These are phyloP conservation scores for Agrotis puta DNA, from an alignment of 2,888 invertebrate genomes.

Conservation along the genomic window DNA sequence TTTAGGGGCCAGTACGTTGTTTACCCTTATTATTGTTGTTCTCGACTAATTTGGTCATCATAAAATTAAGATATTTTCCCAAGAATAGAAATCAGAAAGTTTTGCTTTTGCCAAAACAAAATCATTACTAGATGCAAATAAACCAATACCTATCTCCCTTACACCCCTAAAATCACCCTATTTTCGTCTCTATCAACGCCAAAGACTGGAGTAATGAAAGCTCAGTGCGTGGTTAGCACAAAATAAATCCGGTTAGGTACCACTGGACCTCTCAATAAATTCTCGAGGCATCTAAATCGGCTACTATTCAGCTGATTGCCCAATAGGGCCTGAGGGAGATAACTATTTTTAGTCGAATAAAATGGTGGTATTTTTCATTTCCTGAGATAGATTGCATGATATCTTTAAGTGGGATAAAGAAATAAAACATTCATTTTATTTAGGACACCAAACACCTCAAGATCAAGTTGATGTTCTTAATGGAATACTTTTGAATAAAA, in stretches of 20 bases:
- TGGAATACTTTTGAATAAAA: too few species aligned
- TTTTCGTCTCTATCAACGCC: slow-evolving; percentile 42
- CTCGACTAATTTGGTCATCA: not conserved
- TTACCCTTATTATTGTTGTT: too few species aligned
- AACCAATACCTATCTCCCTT: slow-evolving; percentile 13
- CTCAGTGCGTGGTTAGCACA: slow-evolving; percentile 74
- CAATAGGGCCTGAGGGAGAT: slow-evolving; percentile 65
- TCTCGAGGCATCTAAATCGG: slow-evolving; percentile 76
- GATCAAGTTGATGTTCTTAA: too few species aligned
- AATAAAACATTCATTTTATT: not conserved
- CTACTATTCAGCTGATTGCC: slow-evolving; percentile 75
- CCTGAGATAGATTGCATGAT: not conserved
- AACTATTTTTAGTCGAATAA: slow-evolving; percentile 65
- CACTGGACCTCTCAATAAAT: slow-evolving; percentile 75
- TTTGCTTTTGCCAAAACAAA: not conserved
- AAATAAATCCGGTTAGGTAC: slow-evolving; percentile 78
- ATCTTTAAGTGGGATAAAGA: slow-evolving; percentile 1
- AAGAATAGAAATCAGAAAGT: not conserved
- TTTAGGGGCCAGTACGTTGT: too few species aligned
- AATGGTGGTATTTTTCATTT: slow-evolving; percentile 28
- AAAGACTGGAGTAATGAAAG: slow-evolving; percentile 59
- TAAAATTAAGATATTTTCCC: not conserved
- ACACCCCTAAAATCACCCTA: slow-evolving; percentile 5
- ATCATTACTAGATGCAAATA: slow-evolving; percentile 53
- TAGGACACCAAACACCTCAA: not conserved